Base-by-base conservation (phyloP, 2,113 vertebrate species). In the Serilophus lunatus region DNA sequence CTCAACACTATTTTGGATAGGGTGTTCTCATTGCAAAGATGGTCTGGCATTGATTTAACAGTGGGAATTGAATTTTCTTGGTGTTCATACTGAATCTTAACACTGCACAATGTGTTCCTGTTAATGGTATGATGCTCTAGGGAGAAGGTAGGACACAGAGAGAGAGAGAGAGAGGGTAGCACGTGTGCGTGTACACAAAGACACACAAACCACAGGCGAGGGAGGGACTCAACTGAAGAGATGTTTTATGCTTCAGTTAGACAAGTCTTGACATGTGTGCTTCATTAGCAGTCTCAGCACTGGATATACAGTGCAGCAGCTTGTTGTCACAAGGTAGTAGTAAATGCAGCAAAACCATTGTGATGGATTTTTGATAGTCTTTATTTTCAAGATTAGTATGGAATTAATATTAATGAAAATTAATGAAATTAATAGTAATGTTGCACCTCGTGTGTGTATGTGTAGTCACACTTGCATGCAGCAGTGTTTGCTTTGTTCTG, bases 231-330 rank as follows among this genome's bases (percentile, higher is more conserved):
- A 49, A 64, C 51, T 24, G n/a, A 70, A n/a, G 72, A 94, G 51
- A 64, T 90, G 57, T 91, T 95, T 95, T 82, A 69, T 93, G 36
- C 76, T 83, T 86, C 61, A 65, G 77, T 49, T 49, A 91, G 90
- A 74, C 96, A 95, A 96, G 97, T 86, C 95, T 90, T 95, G 94
- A 95, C 97, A 92, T 36, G 94, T 74, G 69, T 59, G 78, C 83
- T 71, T 90, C 61, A 24, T 80, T 90, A 86, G 63, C 75, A 80
- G 71, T 38, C 74, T 95, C 53, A 72, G 75, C 10, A 1, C 64
- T 80, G 64, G 33, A 31, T 51, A 53, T 31, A 22, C 42, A n/a
- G 36, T 10, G 50, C 29, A 50, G 54, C 51, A 74, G 89, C 45
- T 90, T 61, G 82, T 90, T 61, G 82, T 87, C 88, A 86, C 54